These are phyloP conservation scores for Fringilla coelebs DNA, from an alignment of 2,797 vertebrate species.

Conservation along the genomic window DNA sequence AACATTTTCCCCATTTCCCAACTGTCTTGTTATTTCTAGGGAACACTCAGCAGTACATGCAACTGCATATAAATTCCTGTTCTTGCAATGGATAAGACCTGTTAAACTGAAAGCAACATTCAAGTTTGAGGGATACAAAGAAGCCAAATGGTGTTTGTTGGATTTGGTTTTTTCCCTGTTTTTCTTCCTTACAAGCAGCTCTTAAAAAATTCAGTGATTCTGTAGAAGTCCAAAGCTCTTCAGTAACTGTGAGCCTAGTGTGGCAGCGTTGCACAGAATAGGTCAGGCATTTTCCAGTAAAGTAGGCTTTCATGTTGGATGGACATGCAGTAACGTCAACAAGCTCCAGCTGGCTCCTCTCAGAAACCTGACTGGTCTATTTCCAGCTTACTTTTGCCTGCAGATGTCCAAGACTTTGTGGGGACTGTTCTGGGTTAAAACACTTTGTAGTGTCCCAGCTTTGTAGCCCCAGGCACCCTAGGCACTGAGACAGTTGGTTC, in stretches of 20 bases:
- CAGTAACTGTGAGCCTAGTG: not conserved
- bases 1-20: conserved; percentile 23
- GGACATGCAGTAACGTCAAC: not conserved
- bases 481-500: not conserved
- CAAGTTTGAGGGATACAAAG: not conserved
- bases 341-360: not conserved
- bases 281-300: not conserved
- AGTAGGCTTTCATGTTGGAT: not conserved
- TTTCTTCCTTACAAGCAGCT: not conserved
- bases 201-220: not conserved
- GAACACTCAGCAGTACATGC: not conserved
- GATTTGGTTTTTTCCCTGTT: not conserved
- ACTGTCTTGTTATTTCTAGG: conserved; percentile 17
- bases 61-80: not conserved
- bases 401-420: not conserved
- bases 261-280: not conserved
- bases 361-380: not conserved
- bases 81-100: not conserved
- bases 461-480: not conserved
- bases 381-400: not conserved
- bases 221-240: not conserved
- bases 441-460: not conserved
- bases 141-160: not conserved
- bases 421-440: not conserved
- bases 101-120: not conserved